A percentile compares a stretch with the other conserved stretches of the same genome.
These are phyloP conservation scores for Oeneis ivallda DNA, from an alignment of 2,888 invertebrate species.

Conservation along the genomic window DNA sequence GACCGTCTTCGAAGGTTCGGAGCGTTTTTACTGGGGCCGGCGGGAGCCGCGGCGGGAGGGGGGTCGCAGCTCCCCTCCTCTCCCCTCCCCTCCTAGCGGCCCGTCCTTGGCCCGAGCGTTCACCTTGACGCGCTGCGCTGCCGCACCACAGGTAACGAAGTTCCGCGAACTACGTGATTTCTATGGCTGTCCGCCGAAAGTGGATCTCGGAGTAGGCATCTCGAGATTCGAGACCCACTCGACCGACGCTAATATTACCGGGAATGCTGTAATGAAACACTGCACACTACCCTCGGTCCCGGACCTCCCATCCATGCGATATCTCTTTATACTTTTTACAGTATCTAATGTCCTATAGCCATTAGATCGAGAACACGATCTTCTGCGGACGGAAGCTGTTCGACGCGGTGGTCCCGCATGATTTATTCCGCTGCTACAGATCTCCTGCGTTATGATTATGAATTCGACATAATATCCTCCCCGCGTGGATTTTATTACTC, in stretches of 20 bases:
- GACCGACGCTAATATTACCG: slow-evolving; percentile 63
- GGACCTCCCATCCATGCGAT: slow-evolving; percentile 38
- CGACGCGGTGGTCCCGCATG: slow-evolving; percentile 65
- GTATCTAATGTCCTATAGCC: slow-evolving; percentile 43
- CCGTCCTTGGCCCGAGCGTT: slow-evolving; percentile 81
- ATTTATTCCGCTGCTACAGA: slow-evolving; percentile 44
- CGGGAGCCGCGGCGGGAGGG: slow-evolving; percentile 49
- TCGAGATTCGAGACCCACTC: slow-evolving; percentile 59
- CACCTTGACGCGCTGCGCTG: slow-evolving; percentile 79
- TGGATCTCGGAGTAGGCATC: slow-evolving; percentile 62
- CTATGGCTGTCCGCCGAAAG: slow-evolving; percentile 76
- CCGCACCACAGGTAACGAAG: slow-evolving; percentile 80
- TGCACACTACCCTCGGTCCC: slow-evolving; percentile 49
- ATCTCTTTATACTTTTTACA: slow-evolving; percentile 46
- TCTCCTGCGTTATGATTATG: slow-evolving; percentile 60
- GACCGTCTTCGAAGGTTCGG: slow-evolving; percentile 71
- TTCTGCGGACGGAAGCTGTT: slow-evolving; percentile 43
- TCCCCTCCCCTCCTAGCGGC: slow-evolving; percentile 70
- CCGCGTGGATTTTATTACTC: slow-evolving; percentile 57
- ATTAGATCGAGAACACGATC: slow-evolving; percentile 45
- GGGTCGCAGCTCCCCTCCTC: slow-evolving; percentile 49
- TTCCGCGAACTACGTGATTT: slow-evolving; percentile 81
- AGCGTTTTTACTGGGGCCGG: slow-evolving; percentile 69
- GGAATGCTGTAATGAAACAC: slow-evolving; percentile 70
- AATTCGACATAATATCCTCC: slow-evolving; percentile 52